phyloP scores from a whole-genome alignment of 1,140 invertebrate genomes.

The Sweltsa coloradensis region DNA sequence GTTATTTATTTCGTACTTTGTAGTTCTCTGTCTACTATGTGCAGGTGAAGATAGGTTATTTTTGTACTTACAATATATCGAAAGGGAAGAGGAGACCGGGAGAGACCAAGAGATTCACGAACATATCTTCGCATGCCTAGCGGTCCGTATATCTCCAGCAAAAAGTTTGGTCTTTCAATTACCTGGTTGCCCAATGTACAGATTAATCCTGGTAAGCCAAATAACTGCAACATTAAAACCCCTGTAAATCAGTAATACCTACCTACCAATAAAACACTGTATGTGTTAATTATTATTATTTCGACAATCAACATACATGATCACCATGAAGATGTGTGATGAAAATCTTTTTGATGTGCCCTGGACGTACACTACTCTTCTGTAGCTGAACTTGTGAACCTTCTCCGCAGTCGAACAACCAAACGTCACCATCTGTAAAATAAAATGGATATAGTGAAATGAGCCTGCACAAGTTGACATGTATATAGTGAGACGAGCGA shows the following conservation, averaged over 20 bases:
- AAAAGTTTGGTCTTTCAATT: constrained; percentile 15
- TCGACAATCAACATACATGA: constrained; percentile 23
- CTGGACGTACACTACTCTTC: constrained; percentile 27
- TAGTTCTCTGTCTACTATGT: no score
- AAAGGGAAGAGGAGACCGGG: constrained; percentile 27
- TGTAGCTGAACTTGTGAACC: constrained; percentile 36
- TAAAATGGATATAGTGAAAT: no score
- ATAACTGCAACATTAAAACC: constrained; percentile 26
- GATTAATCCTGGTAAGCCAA: constrained; percentile 35
- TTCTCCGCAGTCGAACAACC: constrained; percentile 40
- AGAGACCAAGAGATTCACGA: constrained; percentile 24
- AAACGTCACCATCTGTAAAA: constrained; percentile 28
- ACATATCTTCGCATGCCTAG: constrained; percentile 28
- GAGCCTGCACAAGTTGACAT: no score
- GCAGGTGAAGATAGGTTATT: no score
- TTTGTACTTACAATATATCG: constrained; percentile 25
- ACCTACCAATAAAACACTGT: no score
- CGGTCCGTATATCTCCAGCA: constrained; percentile 33
- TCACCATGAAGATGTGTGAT: constrained; percentile 40
- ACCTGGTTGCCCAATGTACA: constrained; percentile 28
- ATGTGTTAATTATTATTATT: background rate
- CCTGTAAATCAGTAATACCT: no score
- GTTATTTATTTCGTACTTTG: no score
- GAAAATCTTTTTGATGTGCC: constrained; percentile 35
- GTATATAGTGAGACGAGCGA: no score